Evolutionary conservation across 2,113 vertebrate species (phyloP).

Genomic region (Orthonyx spaldingii): DNA sequence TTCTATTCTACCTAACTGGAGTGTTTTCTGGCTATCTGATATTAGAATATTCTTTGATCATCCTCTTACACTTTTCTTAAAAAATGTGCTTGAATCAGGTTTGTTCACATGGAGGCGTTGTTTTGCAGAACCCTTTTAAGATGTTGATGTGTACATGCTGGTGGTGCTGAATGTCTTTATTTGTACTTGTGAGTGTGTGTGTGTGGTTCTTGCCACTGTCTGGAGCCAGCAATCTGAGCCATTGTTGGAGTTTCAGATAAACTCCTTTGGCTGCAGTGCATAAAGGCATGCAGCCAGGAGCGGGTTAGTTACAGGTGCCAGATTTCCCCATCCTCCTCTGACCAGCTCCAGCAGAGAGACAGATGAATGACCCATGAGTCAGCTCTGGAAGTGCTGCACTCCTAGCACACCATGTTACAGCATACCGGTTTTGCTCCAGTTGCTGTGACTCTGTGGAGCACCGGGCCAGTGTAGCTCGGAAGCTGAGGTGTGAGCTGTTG

Average conservation of each 20-base stretch:
- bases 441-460: not conserved
- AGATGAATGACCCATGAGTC: not conserved
- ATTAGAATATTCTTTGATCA: not conserved
- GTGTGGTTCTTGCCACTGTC: not conserved
- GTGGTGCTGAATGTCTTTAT: not conserved
- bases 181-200: not conserved
- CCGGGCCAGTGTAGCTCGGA: accelerated
- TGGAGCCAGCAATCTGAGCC: not conserved
- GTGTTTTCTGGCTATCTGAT: not conserved
- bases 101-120: accelerated
- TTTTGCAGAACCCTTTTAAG: not conserved
- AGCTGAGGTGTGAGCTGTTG: not conserved
- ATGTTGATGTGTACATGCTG: not conserved
- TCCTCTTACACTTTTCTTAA: not conserved
- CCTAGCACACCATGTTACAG: accelerated
- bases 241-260: not conserved
- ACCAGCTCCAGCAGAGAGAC: not conserved
- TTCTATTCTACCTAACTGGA: not conserved
- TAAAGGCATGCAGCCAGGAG: not conserved
- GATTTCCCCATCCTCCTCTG: not conserved
- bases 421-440: not conserved
- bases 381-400: not conserved
- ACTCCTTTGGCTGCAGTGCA: not conserved
- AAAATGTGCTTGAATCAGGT: not conserved
- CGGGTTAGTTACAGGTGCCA: accelerated